phyloP scores from a whole-genome alignment of 2,888 invertebrate species.

The Marasmarcha lunaedactyla region DNA sequence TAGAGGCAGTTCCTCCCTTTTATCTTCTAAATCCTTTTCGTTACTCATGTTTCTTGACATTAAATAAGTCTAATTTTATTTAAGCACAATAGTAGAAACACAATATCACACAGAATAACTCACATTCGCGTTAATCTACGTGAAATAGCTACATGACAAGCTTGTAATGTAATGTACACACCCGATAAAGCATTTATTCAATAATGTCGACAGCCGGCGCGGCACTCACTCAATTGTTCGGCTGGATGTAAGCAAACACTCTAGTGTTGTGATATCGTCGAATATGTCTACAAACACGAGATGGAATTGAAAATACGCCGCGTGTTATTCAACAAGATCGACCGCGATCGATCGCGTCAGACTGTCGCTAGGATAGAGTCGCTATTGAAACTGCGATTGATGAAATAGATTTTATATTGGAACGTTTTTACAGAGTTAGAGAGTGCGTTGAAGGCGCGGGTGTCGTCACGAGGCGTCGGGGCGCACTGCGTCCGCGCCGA shows the following conservation, averaged over 20 bases:
- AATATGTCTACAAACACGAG: constrained; percentile 43
- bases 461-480: neutral
- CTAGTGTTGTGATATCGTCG: constrained; percentile 53
- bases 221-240: constrained; percentile 40
- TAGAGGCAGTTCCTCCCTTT: constrained; percentile 33
- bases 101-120: too few species aligned
- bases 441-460: neutral
- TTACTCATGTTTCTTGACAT: constrained; percentile 10
- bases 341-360: constrained; percentile 15
- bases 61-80: too few species aligned
- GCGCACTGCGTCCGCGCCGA: constrained; percentile 22
- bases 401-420: constrained; percentile 3
- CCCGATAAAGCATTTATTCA: constrained; percentile 27
- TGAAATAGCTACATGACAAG: too few species aligned
- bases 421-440: too few species aligned
- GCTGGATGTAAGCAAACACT: constrained; percentile 43
- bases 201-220: constrained; percentile 27
- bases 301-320: constrained; percentile 39
- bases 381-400: constrained; percentile 16
- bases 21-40: constrained; percentile 7
- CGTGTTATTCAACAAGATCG: constrained; percentile 24
- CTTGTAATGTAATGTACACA: neutral
- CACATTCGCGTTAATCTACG: too few species aligned
- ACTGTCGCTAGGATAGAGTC: constrained; percentile 21
- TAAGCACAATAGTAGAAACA: too few species aligned